These are phyloP conservation scores for Thinocorus orbignyianus DNA, from an alignment of 2,113 vertebrate species.

Conservation along the genomic window DNA sequence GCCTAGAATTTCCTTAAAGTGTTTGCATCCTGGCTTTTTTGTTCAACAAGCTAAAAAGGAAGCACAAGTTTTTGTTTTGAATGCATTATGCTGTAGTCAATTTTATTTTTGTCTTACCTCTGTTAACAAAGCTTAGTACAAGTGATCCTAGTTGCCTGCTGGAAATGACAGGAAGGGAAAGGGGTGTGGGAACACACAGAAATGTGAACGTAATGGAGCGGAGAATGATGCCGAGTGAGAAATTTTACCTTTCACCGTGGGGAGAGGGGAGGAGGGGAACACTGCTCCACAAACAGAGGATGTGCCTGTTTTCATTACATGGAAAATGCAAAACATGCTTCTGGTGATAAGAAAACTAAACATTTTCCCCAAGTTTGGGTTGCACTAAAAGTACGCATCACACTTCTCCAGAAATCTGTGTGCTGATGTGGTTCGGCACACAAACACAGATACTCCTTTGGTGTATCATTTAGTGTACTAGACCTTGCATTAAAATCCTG, in stretches of 20 bases:
- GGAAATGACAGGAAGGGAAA: constrained; percentile 51
- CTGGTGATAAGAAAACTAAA: background rate
- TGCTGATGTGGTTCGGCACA: background rate
- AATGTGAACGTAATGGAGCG: background rate
- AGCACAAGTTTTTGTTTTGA: background rate
- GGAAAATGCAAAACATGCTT: background rate
- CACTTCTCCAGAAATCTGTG: background rate
- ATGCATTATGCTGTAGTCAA: background rate
- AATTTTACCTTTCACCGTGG: background rate
- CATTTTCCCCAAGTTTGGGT: background rate
- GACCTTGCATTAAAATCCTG: constrained; percentile 35
- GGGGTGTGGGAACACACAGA: background rate
- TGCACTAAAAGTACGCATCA: background rate
- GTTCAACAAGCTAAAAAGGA: background rate
- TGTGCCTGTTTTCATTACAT: background rate
- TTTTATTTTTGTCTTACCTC: constrained; percentile 30
- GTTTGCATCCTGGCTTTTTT: constrained; percentile 13
- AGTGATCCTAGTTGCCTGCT: constrained; percentile 14
- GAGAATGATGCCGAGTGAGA: background rate
- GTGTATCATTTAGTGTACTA: background rate
- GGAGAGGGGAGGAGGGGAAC: background rate
- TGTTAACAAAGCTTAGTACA: background rate
- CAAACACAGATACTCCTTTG: background rate
- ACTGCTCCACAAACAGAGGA: background rate
- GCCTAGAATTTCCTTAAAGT: background rate